phyloP scores from a whole-genome alignment of 2,797 vertebrate genomes.

The Tiaroga cobitis region DNA sequence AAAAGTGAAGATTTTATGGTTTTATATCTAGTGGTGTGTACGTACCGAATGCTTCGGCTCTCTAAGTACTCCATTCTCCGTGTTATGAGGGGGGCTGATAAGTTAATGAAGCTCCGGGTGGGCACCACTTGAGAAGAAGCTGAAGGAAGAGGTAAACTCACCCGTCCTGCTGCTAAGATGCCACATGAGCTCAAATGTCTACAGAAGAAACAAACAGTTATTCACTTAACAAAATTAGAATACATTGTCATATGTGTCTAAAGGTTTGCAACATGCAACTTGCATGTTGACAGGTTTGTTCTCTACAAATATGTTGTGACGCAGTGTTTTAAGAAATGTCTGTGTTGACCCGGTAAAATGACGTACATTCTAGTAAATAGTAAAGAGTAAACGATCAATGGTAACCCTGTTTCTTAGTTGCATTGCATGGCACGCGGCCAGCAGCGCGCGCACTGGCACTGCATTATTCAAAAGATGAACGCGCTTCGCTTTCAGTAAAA shows the following conservation, averaged over 20 bases:
- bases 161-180: conserved; percentile 51
- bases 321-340: background rate
- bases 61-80: conserved; percentile 79
- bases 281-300: background rate
- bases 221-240: background rate
- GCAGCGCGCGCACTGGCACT: background rate
- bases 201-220: background rate
- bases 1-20: background rate
- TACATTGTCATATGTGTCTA: background rate
- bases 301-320: conserved; percentile 2
- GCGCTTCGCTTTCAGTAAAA: background rate
- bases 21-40: background rate
- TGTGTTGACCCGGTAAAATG: background rate
- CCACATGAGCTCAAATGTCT: conserved; percentile 70
- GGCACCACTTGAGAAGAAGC: conserved; percentile 40
- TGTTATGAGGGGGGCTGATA: conserved; percentile 65
- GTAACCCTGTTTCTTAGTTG: background rate
- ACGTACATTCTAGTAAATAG: conserved; percentile 21
- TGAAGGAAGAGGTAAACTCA: conserved; percentile 54
- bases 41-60: conserved; percentile 70
- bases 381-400: conserved; percentile 20
- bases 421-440: background rate
- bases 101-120: conserved; percentile 74
- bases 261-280: too few species aligned
- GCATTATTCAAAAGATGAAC: background rate